phyloP scores from a whole-genome alignment of 2,113 vertebrate genomes.

The Cheilinus undulatus region DNA sequence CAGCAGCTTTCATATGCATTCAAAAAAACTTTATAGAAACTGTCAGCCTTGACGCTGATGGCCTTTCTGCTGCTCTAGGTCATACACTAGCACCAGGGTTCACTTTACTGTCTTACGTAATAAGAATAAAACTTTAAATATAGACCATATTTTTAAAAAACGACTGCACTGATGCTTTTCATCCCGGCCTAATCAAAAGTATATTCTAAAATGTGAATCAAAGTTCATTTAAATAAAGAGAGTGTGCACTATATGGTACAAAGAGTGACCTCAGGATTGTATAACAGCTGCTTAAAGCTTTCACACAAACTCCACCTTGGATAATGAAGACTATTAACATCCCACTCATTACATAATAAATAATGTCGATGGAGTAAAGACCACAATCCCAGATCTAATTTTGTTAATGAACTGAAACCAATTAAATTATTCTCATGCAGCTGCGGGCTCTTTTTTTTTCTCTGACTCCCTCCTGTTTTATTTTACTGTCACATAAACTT shows the following conservation, averaged over 20 bases:
- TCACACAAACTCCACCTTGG: constrained; percentile 12
- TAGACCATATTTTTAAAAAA: too few relatives aligned
- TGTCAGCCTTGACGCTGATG: too few relatives aligned
- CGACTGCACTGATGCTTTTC: too few relatives aligned
- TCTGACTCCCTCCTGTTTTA: neutral
- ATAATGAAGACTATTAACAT: constrained; percentile 34
- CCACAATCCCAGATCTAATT: constrained; percentile 14
- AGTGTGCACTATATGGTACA: neutral
- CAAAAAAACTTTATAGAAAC: too few relatives aligned
- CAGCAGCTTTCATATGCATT: too few relatives aligned
- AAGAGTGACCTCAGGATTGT: neutral
- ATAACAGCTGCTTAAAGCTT: constrained; percentile 1
- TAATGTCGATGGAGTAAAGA: constrained; percentile 37
- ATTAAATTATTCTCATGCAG: neutral
- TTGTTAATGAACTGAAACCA: constrained; percentile 22
- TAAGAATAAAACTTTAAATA: too few relatives aligned
- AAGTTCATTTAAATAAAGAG: neutral
- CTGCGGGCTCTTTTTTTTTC: neutral
- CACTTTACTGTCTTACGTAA: too few relatives aligned
- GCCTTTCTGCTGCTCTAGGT: too few relatives aligned
- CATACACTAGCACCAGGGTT: too few relatives aligned
- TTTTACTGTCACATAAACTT: constrained; percentile 20
- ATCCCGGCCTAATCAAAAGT: too few relatives aligned
- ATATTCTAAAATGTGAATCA: neutral
- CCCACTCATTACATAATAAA: constrained; percentile 38